Percentiles rank a stretch among this genome's conserved stretches.
Evolutionary conservation across 2,888 invertebrate species (phyloP).

Genomic region (Stomorhina lunata): DNA sequence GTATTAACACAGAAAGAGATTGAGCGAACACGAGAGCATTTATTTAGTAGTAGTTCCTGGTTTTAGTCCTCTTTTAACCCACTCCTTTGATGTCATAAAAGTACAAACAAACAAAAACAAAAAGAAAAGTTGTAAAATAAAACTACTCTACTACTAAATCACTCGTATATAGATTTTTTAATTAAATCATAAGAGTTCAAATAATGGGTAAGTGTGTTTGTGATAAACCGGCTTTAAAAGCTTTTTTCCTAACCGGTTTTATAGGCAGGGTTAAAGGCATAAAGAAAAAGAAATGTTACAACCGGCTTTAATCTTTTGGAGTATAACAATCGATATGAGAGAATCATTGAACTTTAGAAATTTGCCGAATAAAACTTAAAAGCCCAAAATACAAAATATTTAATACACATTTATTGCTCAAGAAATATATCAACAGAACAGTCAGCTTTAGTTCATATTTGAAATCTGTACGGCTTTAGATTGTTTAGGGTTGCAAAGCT

Average conservation of each 20-base stretch:
- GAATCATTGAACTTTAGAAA: no score
- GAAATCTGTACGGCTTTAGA: no score
- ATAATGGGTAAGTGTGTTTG: neutral
- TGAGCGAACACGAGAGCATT: neutral
- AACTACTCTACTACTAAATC: slow-evolving; percentile 37
- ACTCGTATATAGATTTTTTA: slow-evolving; percentile 42
- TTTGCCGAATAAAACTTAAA: no score
- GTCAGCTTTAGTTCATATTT: no score
- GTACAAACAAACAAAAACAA: slow-evolving; percentile 29
- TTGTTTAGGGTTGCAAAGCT: no score
- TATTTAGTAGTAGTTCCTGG: neutral
- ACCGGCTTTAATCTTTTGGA: slow-evolving; percentile 10
- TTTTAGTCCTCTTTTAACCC: neutral
- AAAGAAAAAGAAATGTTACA: neutral
- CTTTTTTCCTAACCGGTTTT: slow-evolving; percentile 33
- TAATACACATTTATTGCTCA: no score
- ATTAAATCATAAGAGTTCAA: neutral
- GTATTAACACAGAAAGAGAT: neutral
- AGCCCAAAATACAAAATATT: no score
- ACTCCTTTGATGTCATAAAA: neutral
- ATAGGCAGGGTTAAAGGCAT: neutral
- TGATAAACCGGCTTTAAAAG: slow-evolving; percentile 42
- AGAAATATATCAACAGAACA: no score
- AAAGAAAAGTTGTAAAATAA: slow-evolving; percentile 26
- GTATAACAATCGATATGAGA: no score